Evolutionary conservation across 2,113 vertebrate genomes (phyloP).

Genomic region (Micronisus gabar): DNA sequence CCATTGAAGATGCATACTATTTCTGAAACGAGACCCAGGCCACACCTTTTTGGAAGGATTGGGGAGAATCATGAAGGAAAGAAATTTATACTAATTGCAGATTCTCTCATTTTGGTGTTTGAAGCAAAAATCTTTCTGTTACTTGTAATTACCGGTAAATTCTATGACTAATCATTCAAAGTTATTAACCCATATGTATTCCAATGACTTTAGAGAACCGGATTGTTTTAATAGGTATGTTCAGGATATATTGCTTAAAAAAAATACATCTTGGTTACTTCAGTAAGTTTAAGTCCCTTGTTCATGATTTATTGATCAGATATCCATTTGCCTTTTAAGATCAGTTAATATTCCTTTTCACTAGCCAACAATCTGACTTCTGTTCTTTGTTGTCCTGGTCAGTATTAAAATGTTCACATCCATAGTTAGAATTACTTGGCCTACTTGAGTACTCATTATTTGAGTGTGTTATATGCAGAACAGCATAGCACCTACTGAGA

Average conservation of each 20-base stretch:
- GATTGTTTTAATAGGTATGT: not conserved
- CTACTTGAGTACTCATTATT: not conserved
- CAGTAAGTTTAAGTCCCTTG: not conserved
- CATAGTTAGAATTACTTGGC: not conserved
- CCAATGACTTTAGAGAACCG: not conserved
- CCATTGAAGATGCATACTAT: not conserved
- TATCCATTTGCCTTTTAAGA: not conserved
- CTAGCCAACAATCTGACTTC: not conserved
- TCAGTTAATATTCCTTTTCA: not conserved
- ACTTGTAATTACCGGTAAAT: not conserved
- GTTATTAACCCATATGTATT: not conserved
- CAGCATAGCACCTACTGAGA: not conserved
- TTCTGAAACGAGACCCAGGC: not conserved
- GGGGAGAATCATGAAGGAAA: not conserved
- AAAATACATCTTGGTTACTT: not conserved
- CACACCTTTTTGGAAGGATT: not conserved
- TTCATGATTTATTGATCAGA: not conserved
- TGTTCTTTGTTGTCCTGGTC: not conserved
- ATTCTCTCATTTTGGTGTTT: not conserved
- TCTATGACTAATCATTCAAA: not conserved
- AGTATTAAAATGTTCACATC: not conserved
- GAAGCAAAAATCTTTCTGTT: not conserved
- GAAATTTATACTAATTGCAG: not conserved
- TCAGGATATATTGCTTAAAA: not conserved
- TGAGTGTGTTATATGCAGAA: not conserved